Evolutionary conservation across 2,113 vertebrate species (phyloP).

Genomic region (Excalfactoria chinensis): DNA sequence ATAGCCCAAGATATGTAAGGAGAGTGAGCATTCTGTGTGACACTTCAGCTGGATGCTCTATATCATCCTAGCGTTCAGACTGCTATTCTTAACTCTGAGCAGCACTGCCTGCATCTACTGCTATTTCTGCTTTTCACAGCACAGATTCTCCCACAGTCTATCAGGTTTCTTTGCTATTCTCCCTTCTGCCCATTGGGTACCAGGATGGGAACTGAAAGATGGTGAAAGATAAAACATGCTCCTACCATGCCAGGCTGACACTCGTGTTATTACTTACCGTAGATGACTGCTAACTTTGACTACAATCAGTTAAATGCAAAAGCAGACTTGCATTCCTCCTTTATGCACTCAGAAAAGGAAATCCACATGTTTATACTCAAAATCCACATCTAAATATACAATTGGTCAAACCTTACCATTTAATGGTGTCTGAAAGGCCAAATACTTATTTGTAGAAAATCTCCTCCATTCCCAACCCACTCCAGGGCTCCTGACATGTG

Average conservation of each 20-base stretch:
- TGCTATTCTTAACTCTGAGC: not conserved
- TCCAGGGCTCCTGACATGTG: not conserved
- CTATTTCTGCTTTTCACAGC: not conserved
- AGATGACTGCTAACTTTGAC: conserved; percentile 34
- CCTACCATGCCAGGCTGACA: not conserved
- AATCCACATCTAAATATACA: conserved; percentile 47
- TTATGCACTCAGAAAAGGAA: conserved; percentile 49
- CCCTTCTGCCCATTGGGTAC: not conserved
- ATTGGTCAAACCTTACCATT: conserved; percentile 25
- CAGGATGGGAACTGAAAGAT: not conserved
- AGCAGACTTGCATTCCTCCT: conserved; percentile 62
- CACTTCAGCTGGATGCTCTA: not conserved
- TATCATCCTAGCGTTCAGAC: not conserved
- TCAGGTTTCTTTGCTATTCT: not conserved
- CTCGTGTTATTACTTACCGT: not conserved
- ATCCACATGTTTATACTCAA: conserved; percentile 59
- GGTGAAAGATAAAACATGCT: not conserved
- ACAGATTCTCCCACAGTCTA: not conserved
- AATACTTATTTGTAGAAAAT: not conserved
- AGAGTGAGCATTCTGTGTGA: not conserved
- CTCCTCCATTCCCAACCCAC: not conserved
- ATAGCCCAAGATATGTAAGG: not conserved
- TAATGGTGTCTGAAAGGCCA: not conserved
- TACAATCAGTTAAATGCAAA: conserved; percentile 57
- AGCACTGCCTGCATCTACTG: not conserved